Conservation (phyloP, 2,888 invertebrate species). For the Tryphoninae sp. region DNA sequence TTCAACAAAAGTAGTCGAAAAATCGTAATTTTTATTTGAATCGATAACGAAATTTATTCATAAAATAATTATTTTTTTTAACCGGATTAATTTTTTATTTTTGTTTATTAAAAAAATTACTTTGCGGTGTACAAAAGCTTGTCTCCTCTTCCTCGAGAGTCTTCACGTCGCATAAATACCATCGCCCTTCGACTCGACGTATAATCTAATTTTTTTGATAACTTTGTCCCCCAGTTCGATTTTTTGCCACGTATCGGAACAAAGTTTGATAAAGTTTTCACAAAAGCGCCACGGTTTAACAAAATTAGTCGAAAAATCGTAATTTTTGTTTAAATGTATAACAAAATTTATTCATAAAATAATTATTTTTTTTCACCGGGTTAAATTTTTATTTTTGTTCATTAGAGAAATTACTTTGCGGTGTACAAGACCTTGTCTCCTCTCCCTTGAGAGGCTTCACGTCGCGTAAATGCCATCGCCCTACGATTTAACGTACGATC, state of each 20-base stretch:
- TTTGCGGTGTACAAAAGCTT: background rate
- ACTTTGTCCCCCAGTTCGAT: background rate
- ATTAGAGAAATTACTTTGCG: background rate
- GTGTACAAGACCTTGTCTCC: background rate
- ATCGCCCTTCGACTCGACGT: background rate
- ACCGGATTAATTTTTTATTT: background rate
- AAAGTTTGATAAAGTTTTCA: background rate
- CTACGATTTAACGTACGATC: background rate
- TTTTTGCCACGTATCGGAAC: background rate
- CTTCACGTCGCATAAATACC: conserved; percentile 8
- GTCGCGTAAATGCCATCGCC: conserved; percentile 6
- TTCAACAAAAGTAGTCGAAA: too few species aligned
- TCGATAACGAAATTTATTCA: too few species aligned
- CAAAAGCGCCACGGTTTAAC: too few species aligned
- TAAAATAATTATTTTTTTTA: too few species aligned
- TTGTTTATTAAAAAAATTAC: background rate
- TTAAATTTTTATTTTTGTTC: background rate
- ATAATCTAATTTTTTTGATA: background rate
- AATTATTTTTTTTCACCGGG: too few species aligned
- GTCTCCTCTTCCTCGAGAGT: background rate
- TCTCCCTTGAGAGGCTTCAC: background rate
- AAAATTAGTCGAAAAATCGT: too few species aligned
- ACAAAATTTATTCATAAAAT: too few species aligned
- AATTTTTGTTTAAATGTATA: too few species aligned
- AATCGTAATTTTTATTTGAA: too few species aligned